phyloP scores from a whole-genome alignment of 2,113 vertebrate species.

The Leucopsar rothschildi region DNA sequence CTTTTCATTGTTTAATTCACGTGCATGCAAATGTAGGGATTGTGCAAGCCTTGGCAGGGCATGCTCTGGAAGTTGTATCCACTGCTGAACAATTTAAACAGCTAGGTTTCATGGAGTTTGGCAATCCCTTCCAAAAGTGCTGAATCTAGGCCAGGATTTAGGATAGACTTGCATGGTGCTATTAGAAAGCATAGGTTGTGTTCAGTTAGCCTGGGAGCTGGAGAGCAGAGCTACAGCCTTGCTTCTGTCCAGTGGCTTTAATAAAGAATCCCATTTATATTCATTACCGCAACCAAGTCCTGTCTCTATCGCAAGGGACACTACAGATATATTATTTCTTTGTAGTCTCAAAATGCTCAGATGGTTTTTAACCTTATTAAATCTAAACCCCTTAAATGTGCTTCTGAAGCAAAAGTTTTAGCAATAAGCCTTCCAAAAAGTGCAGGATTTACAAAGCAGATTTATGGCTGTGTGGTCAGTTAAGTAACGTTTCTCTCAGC shows the following conservation, averaged over 20 bases:
- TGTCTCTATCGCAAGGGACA: slow-evolving; percentile 45
- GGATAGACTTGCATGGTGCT: not conserved
- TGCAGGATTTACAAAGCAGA: slow-evolving; percentile 40
- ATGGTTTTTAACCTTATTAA: slow-evolving; percentile 59
- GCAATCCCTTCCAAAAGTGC: slow-evolving; percentile 30
- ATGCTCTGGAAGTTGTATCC: not conserved
- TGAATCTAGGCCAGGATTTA: slow-evolving; percentile 45
- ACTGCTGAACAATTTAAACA: not conserved
- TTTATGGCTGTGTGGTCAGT: not conserved
- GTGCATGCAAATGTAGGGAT: not conserved
- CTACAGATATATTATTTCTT: slow-evolving; percentile 54
- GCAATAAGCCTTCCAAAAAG: slow-evolving; percentile 37
- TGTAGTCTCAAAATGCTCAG: slow-evolving; percentile 53
- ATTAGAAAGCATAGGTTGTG: not conserved
- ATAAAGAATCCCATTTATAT: slow-evolving; percentile 60
- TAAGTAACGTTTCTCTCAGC: slow-evolving; percentile 5
- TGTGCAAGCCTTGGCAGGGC: not conserved
- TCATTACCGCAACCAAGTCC: slow-evolving; percentile 34
- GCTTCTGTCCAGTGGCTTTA: slow-evolving; percentile 55
- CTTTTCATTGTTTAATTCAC: slow-evolving; percentile 20
- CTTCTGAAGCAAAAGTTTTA: slow-evolving; percentile 57
- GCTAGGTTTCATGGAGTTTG: not conserved
- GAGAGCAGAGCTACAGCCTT: not conserved
- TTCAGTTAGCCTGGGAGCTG: slow-evolving; percentile 25
- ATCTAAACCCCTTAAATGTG: slow-evolving; percentile 42